phyloP scores from a whole-genome alignment of 2,797 vertebrate genomes.

The Psittacula echo region DNA sequence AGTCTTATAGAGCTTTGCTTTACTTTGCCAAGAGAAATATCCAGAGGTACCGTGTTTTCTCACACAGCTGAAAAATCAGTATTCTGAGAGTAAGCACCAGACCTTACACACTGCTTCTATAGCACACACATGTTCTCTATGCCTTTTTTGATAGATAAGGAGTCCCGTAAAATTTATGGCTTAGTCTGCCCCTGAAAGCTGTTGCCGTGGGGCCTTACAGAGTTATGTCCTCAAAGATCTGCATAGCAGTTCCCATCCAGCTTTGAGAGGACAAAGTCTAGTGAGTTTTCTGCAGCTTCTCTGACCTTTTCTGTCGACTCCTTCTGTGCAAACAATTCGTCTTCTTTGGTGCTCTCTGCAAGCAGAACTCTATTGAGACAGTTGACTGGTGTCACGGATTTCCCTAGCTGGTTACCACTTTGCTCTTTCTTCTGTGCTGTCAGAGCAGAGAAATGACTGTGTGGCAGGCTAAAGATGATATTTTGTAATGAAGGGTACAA shows the following conservation, averaged over 20 bases:
- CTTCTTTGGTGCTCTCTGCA: constrained; percentile 66
- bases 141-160: not conserved
- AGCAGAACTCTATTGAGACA: constrained; percentile 68
- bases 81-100: not conserved
- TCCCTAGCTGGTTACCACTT: constrained; percentile 58
- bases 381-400: constrained; percentile 73
- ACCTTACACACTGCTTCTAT: not conserved
- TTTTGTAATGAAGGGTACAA: constrained; percentile 3
- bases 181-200: not conserved
- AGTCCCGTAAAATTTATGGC: not conserved
- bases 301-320: constrained; percentile 78
- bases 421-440: constrained; percentile 44
- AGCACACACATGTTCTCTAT: not conserved
- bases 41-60: not conserved
- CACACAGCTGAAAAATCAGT: not conserved
- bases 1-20: not conserved
- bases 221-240: constrained; percentile 18
- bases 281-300: constrained; percentile 30
- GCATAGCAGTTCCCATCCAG: not conserved
- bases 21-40: not conserved
- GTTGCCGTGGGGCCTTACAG: not conserved
- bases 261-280: not conserved
- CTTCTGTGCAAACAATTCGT: constrained; percentile 74
- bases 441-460: constrained; percentile 62
- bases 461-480: not conserved